Evolutionary conservation across 2,888 invertebrate species (phyloP).

Genomic region (Tuta absoluta): DNA sequence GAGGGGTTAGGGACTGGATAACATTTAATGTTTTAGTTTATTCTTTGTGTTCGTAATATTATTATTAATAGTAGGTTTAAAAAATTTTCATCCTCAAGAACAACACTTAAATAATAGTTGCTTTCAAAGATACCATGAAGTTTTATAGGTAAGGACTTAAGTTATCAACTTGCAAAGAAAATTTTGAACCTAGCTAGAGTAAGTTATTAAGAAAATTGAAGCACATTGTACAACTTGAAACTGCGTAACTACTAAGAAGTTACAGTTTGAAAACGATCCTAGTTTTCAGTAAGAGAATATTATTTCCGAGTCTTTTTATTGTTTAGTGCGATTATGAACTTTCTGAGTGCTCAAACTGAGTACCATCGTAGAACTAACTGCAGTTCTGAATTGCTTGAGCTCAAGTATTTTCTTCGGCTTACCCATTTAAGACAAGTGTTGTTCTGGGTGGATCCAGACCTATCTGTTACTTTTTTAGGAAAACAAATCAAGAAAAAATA

Average conservation of each 20-base stretch:
- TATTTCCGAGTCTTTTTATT: constrained; percentile 20
- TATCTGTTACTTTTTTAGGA: neutral
- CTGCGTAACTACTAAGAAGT: constrained; percentile 11
- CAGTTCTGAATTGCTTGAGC: constrained; percentile 8
- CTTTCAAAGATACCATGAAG: too few species aligned
- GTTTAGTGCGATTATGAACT: constrained; percentile 21
- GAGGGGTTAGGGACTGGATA: neutral
- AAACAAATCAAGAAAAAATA: too few species aligned
- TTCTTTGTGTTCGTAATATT: too few species aligned
- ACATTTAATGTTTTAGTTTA: neutral
- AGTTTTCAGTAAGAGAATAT: constrained; percentile 14
- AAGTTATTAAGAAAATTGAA: constrained; percentile 9
- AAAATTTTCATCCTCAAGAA: too few species aligned
- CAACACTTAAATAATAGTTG: too few species aligned
- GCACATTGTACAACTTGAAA: constrained; percentile 1
- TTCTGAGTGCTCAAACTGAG: constrained; percentile 2
- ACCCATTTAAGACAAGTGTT: constrained; percentile 9
- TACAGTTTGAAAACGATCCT: constrained; percentile 12
- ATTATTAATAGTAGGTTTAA: too few species aligned
- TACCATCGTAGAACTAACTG: constrained; percentile 16
- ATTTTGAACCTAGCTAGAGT: neutral
- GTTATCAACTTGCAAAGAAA: neutral
- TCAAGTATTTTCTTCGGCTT: neutral
- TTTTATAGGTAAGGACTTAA: neutral
- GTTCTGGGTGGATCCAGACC: neutral